These are phyloP conservation scores for Caenorhabditis sp. DNA, from an alignment of 2,888 invertebrate species.

Conservation along the genomic window DNA sequence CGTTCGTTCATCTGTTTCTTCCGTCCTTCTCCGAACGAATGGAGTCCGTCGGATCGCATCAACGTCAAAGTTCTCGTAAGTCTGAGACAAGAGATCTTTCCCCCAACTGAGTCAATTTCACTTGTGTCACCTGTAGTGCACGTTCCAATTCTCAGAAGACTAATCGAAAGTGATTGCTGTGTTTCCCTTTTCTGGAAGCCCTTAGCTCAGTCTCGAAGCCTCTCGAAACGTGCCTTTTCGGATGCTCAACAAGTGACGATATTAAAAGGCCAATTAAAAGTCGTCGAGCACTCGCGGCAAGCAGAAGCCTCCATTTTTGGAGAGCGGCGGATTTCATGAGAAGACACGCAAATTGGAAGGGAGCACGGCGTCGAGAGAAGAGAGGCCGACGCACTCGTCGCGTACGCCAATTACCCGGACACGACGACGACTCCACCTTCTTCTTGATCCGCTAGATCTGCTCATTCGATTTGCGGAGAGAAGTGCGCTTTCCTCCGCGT, in stretches of 20 bases:
- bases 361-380: conserved; percentile 5
- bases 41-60: conserved; percentile 11
- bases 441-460: conserved; percentile 40
- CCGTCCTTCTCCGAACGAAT: neutral
- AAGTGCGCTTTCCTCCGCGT: conserved; percentile 1
- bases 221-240: neutral
- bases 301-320: conserved; percentile 1
- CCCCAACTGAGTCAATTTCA: too few species aligned
- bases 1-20: neutral
- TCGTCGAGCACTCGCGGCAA: neutral
- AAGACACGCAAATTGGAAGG: conserved; percentile 10
- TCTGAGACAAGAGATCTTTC: too few species aligned
- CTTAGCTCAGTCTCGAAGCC: too few species aligned
- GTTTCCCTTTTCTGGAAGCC: neutral
- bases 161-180: too few species aligned
- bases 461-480: conserved; percentile 35
- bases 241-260: neutral
- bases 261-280: conserved; percentile 4
- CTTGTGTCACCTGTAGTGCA: neutral
- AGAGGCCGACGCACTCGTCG: neutral
- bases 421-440: conserved; percentile 23
- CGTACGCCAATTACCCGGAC: conserved; percentile 12
- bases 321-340: conserved; percentile 7
- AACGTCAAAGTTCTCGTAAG: conserved; percentile 18
- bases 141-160: too few species aligned